Percentiles rank a stretch among this genome's conserved stretches.
Conservation (phyloP, 2,888 invertebrate genomes). For the Pycnomerus fuliginosus region DNA sequence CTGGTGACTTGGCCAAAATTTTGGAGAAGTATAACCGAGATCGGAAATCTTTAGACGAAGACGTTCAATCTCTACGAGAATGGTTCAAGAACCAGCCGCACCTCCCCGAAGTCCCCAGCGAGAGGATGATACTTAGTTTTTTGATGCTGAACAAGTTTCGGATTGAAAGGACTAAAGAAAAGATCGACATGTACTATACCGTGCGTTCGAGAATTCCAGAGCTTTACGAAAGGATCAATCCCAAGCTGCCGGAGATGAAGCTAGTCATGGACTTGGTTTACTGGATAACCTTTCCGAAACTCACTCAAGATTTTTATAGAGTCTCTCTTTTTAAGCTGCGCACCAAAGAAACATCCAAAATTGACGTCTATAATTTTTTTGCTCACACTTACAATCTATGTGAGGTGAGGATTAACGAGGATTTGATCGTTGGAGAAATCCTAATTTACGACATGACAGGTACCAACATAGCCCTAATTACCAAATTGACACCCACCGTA, state of each 20-base stretch:
- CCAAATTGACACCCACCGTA: slow-evolving; percentile 51
- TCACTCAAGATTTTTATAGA: slow-evolving; percentile 3
- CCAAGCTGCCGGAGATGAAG: slow-evolving; percentile 27
- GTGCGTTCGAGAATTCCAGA: slow-evolving; percentile 38
- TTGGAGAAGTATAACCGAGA: slow-evolving; percentile 13
- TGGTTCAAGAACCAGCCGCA: slow-evolving; percentile 24
- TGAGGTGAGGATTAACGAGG: slow-evolving; percentile 53
- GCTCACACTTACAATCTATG: slow-evolving; percentile 53
- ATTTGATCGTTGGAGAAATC: slow-evolving; percentile 53
- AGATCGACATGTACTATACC: slow-evolving; percentile 40
- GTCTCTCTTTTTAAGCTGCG: slow-evolving; percentile 6
- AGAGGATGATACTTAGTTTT: slow-evolving; percentile 29
- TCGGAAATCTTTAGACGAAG: slow-evolving; percentile 11
- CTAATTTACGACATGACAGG: slow-evolving; percentile 53
- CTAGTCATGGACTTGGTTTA: slow-evolving; percentile 1
- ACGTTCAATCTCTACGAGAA: slow-evolving; percentile 7
- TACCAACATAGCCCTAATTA: slow-evolving; percentile 49
- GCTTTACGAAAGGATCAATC: slow-evolving; percentile 37
- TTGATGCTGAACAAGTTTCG: slow-evolving; percentile 35
- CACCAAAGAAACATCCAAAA: slow-evolving; percentile 27
- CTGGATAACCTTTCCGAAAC: slow-evolving; percentile 1
- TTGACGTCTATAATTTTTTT: slow-evolving; percentile 47
- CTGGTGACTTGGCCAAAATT: too few species aligned
- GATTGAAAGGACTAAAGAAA: slow-evolving; percentile 36
- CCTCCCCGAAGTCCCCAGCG: slow-evolving; percentile 25